Evolutionary conservation across 2,797 vertebrate genomes (phyloP).

Genomic region (Mormyrops attenuatus): DNA sequence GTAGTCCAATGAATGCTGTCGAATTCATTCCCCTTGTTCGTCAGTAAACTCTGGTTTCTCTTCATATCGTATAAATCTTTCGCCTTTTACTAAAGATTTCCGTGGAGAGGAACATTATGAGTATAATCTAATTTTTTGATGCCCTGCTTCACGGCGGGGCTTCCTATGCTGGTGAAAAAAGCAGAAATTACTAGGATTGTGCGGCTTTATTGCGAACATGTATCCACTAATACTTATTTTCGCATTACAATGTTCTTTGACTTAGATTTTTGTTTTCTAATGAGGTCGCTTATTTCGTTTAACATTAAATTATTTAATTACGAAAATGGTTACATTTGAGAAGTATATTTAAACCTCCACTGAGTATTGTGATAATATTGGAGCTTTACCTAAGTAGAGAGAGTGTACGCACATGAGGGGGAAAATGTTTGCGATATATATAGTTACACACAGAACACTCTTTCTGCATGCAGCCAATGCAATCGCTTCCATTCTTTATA

Average conservation of each 20-base stretch:
- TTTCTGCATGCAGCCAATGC: background rate
- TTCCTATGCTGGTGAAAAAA: background rate
- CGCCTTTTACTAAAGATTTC: conserved; percentile 75
- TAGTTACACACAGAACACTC: background rate
- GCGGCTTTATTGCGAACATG: no score
- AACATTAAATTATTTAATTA: no score
- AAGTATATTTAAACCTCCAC: background rate
- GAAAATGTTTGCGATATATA: background rate
- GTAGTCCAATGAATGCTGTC: no score
- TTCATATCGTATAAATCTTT: conserved; percentile 66
- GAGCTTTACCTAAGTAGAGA: background rate
- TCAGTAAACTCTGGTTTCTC: conserved; percentile 50
- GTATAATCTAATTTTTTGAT: conserved; percentile 22
- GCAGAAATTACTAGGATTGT: background rate
- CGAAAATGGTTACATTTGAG: background rate
- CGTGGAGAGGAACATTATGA: conserved; percentile 41
- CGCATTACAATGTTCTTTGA: no score
- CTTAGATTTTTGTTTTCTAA: background rate
- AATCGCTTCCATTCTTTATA: background rate
- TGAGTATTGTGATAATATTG: background rate
- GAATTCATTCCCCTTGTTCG: accelerated
- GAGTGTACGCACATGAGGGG: background rate
- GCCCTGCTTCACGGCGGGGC: conserved; percentile 15
- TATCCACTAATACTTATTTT: no score
- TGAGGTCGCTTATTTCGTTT: no score